A percentile compares a stretch with the other conserved stretches of the same genome.
Evolutionary conservation across 2,888 invertebrate species (phyloP).

Genomic region (Eurois occulta): DNA sequence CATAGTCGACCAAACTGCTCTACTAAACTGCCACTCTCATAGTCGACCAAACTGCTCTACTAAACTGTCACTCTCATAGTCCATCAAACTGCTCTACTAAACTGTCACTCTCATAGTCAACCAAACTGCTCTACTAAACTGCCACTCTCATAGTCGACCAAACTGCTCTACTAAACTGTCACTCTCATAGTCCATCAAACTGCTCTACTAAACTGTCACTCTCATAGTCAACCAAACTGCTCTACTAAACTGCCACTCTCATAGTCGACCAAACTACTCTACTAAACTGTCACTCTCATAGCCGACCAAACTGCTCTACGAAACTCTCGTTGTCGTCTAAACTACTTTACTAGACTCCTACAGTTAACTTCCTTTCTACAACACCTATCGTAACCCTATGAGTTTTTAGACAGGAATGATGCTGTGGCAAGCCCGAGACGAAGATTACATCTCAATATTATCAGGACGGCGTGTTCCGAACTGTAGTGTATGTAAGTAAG

Average conservation of each 20-base stretch:
- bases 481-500: no score
- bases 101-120: no score
- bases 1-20: neutral
- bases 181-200: no score
- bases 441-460: conserved; percentile 40
- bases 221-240: neutral
- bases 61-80: neutral
- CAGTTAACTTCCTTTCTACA: neutral
- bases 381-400: neutral
- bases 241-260: no score
- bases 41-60: no score
- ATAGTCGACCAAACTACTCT: no score
- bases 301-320: neutral
- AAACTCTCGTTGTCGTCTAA: no score
- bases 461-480: conserved; percentile 25
- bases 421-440: neutral
- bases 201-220: neutral
- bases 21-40: no score
- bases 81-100: neutral
- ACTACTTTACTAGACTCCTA: neutral
- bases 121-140: neutral
- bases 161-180: neutral
- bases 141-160: neutral
- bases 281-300: neutral
- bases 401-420: neutral